Evolutionary conservation across 2,797 vertebrate species (phyloP).

Genomic region (Acropternis orthonyx): DNA sequence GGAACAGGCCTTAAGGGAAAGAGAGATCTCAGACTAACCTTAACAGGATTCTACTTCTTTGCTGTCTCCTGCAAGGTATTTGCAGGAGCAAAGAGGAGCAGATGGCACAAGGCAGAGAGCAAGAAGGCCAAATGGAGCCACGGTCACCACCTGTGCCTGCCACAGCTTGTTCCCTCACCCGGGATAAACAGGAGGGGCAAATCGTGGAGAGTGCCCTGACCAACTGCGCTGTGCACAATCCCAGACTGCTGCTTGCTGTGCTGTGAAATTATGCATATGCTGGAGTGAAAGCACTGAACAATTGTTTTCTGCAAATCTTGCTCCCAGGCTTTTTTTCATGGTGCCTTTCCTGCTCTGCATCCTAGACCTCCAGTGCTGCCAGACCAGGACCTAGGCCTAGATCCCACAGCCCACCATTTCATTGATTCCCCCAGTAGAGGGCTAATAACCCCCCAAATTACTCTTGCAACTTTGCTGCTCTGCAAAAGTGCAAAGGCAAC

Average conservation of each 20-base stretch:
- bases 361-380: not conserved
- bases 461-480: not conserved
- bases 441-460: not conserved
- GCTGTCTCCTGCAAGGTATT: not conserved
- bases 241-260: not conserved
- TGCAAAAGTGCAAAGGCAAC: not conserved
- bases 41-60: not conserved
- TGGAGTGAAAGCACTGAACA: not conserved
- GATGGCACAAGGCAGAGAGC: slow-evolving; percentile 13
- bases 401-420: not conserved
- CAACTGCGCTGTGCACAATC: not conserved
- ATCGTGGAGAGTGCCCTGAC: not conserved
- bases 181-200: not conserved
- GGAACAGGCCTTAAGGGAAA: not conserved
- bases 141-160: slow-evolving; percentile 3
- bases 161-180: slow-evolving; percentile 12
- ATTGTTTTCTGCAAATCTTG: not conserved
- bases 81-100: slow-evolving; percentile 4
- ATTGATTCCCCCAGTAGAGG: not conserved
- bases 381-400: not conserved
- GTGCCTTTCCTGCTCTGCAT: not conserved
- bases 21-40: not conserved
- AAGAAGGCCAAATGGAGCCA: not conserved
- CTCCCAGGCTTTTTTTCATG: not conserved
- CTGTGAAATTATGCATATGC: slow-evolving; percentile 3